These are phyloP conservation scores for Arctocebus calabarensis DNA, from an alignment of 2,797 vertebrate genomes.

Conservation along the genomic window DNA sequence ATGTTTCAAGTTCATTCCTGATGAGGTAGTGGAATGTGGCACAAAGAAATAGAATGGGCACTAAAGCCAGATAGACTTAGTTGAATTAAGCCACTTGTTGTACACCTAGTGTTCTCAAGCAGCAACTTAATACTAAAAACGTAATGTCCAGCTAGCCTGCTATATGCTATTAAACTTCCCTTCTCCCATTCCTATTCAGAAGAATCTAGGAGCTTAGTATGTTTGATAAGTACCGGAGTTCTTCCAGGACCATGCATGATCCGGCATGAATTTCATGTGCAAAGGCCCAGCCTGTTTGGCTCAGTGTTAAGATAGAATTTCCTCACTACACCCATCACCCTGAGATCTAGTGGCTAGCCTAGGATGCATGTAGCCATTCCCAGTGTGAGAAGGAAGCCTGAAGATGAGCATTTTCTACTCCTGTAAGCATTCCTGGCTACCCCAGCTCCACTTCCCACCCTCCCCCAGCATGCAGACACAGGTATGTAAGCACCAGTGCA, in stretches of 20 bases:
- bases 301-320: not conserved
- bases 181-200: not conserved
- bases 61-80: not conserved
- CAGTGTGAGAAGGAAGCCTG: not conserved
- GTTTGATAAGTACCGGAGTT: not conserved
- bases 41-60: not conserved
- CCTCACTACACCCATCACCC: not conserved
- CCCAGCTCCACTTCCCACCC: not conserved
- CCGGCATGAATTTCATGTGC: not conserved
- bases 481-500: not conserved
- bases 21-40: not conserved
- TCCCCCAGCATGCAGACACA: not conserved
- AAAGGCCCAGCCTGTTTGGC: not conserved
- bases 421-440: not conserved
- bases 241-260: not conserved
- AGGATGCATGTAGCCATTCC: not conserved
- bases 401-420: not conserved
- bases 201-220: not conserved
- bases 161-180: not conserved
- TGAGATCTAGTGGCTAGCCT: not conserved
- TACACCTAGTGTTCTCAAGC: not conserved
- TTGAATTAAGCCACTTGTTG: not conserved
- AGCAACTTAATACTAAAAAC: conserved; percentile 26
- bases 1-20: not conserved
- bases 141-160: not conserved